These are phyloP conservation scores for Poecilia latipinna DNA, from an alignment of 2,113 vertebrate species.

Conservation along the genomic window DNA sequence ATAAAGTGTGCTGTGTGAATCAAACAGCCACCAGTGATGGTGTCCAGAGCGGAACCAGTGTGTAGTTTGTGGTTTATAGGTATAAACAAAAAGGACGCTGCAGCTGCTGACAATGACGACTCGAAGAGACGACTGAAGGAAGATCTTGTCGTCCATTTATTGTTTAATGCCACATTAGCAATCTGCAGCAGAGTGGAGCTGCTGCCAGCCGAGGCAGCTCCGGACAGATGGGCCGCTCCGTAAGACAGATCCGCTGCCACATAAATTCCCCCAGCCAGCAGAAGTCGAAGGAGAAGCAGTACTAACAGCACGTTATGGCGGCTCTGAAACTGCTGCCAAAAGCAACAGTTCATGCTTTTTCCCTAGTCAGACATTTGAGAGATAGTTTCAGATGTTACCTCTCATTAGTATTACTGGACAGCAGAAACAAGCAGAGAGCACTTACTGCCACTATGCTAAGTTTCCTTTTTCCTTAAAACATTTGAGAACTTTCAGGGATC, in stretches of 20 bases:
- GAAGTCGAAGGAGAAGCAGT: constrained; percentile 64
- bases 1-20: constrained; percentile 9
- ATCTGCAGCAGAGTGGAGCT: constrained; percentile 68
- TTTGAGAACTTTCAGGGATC: constrained; percentile 1
- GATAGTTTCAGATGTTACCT: constrained; percentile 66
- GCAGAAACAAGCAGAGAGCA: constrained; percentile 35
- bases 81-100: constrained; percentile 29
- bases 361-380: constrained; percentile 60
- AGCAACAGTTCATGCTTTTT: constrained; percentile 65
- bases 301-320: constrained; percentile 72
- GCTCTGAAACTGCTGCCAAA: constrained; percentile 64
- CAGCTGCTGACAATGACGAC: constrained; percentile 57
- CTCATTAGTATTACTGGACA: constrained; percentile 55
- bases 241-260: constrained; percentile 77
- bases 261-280: constrained; percentile 78
- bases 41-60: constrained; percentile 4
- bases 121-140: constrained; percentile 70
- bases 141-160: constrained; percentile 68
- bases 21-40: background rate
- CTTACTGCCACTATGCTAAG: constrained; percentile 11
- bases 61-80: constrained; percentile 32
- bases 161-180: constrained; percentile 81
- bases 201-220: constrained; percentile 72
- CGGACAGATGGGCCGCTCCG: constrained; percentile 79
- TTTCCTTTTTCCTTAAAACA: constrained; percentile 5